A percentile compares a stretch with the other conserved stretches of the same genome.
Conservation (phyloP, 2,113 vertebrate species). For the Cebus imitator region DNA sequence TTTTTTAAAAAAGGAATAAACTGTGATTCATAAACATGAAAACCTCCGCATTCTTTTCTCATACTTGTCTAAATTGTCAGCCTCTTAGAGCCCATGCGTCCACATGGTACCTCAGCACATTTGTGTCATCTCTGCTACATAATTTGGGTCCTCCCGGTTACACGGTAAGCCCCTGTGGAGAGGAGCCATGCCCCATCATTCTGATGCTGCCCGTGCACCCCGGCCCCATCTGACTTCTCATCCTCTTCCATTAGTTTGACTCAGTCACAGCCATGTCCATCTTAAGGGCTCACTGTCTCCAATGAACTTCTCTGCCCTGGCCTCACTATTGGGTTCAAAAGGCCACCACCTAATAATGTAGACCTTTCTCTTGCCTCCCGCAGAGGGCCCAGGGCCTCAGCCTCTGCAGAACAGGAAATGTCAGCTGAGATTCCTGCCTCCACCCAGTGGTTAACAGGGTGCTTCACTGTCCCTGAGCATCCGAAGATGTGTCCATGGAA, state of each 20-base stretch:
- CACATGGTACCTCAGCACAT: neutral
- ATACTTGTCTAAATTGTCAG: neutral
- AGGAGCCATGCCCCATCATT: neutral
- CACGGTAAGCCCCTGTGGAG: neutral
- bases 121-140: accelerated
- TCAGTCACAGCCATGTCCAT: neutral
- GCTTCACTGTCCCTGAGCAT: neutral
- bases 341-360: neutral
- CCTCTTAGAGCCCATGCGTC: neutral
- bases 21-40: neutral
- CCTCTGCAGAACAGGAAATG: neutral
- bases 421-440: neutral
- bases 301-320: neutral
- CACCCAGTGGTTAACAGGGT: neutral
- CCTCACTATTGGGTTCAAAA: neutral
- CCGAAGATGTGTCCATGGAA: neutral
- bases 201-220: too few species aligned
- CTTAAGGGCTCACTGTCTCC: neutral
- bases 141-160: neutral
- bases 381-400: neutral
- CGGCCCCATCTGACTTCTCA: neutral
- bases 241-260: too few species aligned
- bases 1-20: neutral
- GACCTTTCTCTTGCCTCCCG: neutral
- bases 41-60: neutral